Evolutionary conservation across 2,888 invertebrate genomes (phyloP), one percentile per base, ranked within the genome.

Genomic region (Drosophila cognata): DNA sequence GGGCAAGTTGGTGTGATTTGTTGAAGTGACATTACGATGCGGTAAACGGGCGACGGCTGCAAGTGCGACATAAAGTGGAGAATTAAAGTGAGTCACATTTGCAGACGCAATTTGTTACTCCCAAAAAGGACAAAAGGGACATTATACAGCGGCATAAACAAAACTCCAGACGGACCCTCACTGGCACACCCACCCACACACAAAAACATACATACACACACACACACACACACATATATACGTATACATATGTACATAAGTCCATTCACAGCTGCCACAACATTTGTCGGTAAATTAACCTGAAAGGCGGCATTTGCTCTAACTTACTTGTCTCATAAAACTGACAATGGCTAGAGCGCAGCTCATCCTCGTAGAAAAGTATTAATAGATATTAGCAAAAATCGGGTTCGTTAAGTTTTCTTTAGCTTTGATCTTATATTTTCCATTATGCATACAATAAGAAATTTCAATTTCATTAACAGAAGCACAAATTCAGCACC

Each of bases 1-100:
- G 92, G 82, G 77, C 85, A 92, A 91, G 84, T 90, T 86, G 85
- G 90, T 91, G 91, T 92, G 92, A 92, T 92, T 92, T 92, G 92
- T 92, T 91, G 89, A 91, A 90, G 89, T 88, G 88, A 90, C 90
- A 90, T 91, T 91, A 89, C 88, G 82, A 88, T 87, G 86, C 88
- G 90, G 86, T 88, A 87, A 90, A 75, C 79, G 84, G 74, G 67
- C 63, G 77, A 77, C 64, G 67, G 57, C 66, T 57, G 65, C 81
- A 76, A 83, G 79, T 81, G 81, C 70, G 73, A 58, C 83, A 74
- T 69, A 69, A 75, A 74, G 61, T 68, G 69, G 51, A 70, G 61
- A 65, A 50, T 25, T 43, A 59, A 73, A 79, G 74, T 77, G 79
- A 79, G 82, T 76, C 83, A 81, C 83, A 87, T 81, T 84, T 84